Evolutionary conservation across 2,888 invertebrate species (phyloP).

Genomic region (Gasteruption jaculator): DNA sequence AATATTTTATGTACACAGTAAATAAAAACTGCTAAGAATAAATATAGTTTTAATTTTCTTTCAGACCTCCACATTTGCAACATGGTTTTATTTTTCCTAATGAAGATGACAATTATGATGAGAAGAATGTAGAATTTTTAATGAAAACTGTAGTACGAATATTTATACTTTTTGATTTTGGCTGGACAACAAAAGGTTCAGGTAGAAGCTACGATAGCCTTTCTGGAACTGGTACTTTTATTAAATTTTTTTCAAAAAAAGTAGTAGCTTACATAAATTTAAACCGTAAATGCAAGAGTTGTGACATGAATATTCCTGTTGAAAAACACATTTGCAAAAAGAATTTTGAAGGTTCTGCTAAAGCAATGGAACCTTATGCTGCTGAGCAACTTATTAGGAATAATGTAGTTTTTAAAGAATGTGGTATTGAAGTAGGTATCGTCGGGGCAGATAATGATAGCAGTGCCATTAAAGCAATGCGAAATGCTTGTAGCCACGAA

Average conservation of each 20-base stretch:
- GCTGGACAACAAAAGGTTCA: neutral
- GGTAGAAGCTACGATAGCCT: neutral
- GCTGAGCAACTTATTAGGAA: neutral
- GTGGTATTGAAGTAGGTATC: constrained; percentile 4
- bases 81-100: neutral
- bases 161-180: neutral
- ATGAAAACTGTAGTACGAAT: neutral
- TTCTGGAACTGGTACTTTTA: neutral
- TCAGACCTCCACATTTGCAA: constrained; percentile 5
- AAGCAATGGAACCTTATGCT: constrained; percentile 11
- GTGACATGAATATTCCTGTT: neutral
- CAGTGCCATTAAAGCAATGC: constrained; percentile 4
- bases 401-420: constrained; percentile 4
- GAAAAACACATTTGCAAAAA: constrained; percentile 1
- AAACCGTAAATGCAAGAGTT: constrained; percentile 6
- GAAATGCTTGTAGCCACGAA: constrained; percentile 3
- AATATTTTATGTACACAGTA: neutral
- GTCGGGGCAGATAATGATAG: constrained; percentile 9
- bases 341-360: constrained; percentile 8
- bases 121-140: neutral
- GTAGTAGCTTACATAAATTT: neutral
- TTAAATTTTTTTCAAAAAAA: neutral
- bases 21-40: neutral
- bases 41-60: neutral
- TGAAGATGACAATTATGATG: neutral